Evolutionary conservation across 1,140 invertebrate species (phyloP).

Genomic region (Trichomalopsis sarcophagae): DNA sequence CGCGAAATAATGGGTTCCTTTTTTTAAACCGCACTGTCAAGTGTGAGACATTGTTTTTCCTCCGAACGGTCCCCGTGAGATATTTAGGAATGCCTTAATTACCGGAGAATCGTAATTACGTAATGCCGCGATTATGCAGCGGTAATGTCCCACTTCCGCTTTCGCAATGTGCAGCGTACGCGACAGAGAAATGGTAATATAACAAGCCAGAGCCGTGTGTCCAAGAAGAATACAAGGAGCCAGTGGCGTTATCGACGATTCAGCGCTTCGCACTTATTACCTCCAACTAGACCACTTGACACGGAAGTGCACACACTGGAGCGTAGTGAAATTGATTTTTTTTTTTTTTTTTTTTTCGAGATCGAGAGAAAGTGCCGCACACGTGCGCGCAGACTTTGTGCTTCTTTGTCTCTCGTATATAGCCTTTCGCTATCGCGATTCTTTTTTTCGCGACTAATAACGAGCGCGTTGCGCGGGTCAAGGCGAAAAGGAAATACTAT

Average conservation of each 20-base stretch:
- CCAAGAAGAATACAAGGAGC: neutral
- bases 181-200: neutral
- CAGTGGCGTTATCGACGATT: neutral
- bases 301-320: neutral
- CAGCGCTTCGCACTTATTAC: neutral
- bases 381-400: neutral
- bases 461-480: neutral
- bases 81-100: neutral
- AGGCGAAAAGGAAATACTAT: neutral
- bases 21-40: neutral
- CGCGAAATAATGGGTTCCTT: constrained; percentile 1
- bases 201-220: neutral
- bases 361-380: constrained; percentile 19
- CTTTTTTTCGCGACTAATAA: neutral
- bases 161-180: too few species aligned
- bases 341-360: constrained; percentile 22
- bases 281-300: neutral
- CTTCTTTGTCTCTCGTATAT: too few species aligned
- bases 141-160: neutral
- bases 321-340: constrained; percentile 53
- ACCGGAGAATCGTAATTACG: neutral
- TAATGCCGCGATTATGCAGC: neutral
- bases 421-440: too few species aligned
- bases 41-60: neutral
- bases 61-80: neutral